Base-by-base conservation (phyloP, 2,113 vertebrate species). In the human (Homo sapiens) region DNA sequence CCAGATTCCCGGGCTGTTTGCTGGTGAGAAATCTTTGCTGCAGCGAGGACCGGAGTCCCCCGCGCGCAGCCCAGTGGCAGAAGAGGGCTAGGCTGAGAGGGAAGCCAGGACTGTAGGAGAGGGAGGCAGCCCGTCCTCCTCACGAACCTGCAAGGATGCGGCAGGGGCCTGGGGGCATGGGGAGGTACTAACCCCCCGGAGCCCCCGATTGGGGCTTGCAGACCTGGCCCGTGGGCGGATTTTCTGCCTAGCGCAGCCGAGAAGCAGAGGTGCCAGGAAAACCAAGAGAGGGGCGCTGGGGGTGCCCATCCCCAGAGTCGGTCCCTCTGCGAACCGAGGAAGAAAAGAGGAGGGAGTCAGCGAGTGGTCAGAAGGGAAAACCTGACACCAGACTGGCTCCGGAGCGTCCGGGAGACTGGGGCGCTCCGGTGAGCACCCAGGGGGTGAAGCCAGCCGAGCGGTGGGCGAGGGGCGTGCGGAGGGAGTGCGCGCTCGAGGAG, bases 21-120 rank as follows among this genome's bases (percentile, higher is more conserved):
- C 81, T 45, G 96, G 48, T 82, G 90, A 97, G 93, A 86, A 91
- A 86, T 64, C 68, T 96, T n/a, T 96, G 97, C 96, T 94, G 98
- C 98, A 98, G 97, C 91, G 35, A 35, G 79, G 48, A 93, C 86
- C 22, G 14, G 66, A 85, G 94, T 96, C 23, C 94, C 80, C 93
- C 61, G 80, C 79, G 92, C 93, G 90, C 96, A 97, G 96, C 94
- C 97, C 93, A 66, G 92, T 17, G 96, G 94, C 79, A 66, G 97
- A 25, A 80, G 82, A 95, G 94, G 94, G 95, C 94, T 61, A 86
- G 89, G 94, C 96, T n/a, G 93, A 11, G 85, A 79, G 97, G 17
- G 61, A 55, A 64, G 82, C 79, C 8, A 43, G 95, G 73, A 81
- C 88, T 45, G 79, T 2, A 78, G 73, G 87, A 87, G 75, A n/a